phyloP scores from a whole-genome alignment of 2,888 invertebrate species.

The Pollenia angustigena region DNA sequence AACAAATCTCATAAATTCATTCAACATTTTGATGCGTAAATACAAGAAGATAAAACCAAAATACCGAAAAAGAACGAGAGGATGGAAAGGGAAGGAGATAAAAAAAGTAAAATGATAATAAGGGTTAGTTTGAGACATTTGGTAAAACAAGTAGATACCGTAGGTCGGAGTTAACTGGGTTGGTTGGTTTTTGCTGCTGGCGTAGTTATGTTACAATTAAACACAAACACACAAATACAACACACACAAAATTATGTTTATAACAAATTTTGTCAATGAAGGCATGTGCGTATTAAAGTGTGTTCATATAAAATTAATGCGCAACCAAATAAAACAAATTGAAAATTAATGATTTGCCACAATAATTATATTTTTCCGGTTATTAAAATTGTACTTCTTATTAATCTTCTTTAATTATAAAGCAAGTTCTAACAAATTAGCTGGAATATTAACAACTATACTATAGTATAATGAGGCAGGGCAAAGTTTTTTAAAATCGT shows the following conservation, averaged over 20 bases:
- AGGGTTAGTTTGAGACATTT: conserved; percentile 47
- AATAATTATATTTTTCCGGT: not conserved
- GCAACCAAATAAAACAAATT: conserved; percentile 41
- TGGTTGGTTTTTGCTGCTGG: not conserved
- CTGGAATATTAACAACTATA: no score
- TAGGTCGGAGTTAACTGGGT: conserved; percentile 63
- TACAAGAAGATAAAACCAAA: not conserved
- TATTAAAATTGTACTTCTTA: no score
- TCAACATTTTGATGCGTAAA: conserved; percentile 12
- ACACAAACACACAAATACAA: not conserved
- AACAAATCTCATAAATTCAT: conserved; percentile 46
- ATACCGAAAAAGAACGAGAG: no score
- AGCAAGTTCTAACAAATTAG: no score
- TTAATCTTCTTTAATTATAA: no score
- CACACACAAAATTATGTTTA: not conserved
- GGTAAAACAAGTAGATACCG: conserved; percentile 47
- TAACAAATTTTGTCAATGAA: not conserved
- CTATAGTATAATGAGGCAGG: no score
- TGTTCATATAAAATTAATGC: conserved; percentile 26
- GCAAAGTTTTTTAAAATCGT: no score
- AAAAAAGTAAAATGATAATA: conserved; percentile 1
- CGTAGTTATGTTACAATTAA: not conserved
- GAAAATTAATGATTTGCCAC: conserved; percentile 31
- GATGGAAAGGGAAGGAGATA: not conserved
- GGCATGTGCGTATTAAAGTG: not conserved